Percentiles rank a stretch among this genome's conserved stretches.
Evolutionary conservation across 2,113 vertebrate species (phyloP).

Genomic region (Noctilio leporinus): DNA sequence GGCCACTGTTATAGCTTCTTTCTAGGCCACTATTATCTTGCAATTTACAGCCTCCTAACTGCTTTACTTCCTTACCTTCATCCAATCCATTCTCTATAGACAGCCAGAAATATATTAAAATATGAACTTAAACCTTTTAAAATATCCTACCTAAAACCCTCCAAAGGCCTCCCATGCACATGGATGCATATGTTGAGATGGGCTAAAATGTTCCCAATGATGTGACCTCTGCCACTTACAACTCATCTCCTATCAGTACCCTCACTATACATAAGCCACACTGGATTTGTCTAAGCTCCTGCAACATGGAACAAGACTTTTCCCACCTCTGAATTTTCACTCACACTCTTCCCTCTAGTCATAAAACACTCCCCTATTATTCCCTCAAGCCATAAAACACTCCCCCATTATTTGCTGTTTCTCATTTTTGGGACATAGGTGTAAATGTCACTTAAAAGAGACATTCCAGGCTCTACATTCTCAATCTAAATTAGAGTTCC

Average conservation of each 20-base stretch:
- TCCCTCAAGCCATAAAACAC: neutral
- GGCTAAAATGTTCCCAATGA: neutral
- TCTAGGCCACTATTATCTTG: neutral
- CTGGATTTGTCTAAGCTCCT: neutral
- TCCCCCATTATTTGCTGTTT: neutral
- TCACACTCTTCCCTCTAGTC: neutral
- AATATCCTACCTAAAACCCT: neutral
- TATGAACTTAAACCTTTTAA: neutral
- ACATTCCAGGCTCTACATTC: neutral
- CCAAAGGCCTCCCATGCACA: neutral
- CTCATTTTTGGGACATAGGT: neutral
- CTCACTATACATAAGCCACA: neutral
- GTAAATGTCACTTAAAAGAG: neutral
- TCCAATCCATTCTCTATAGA: neutral
- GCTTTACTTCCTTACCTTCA: neutral
- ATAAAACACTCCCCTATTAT: neutral
- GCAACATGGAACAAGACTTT: neutral
- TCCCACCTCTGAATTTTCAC: neutral
- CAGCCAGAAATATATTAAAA: neutral
- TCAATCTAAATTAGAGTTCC: neutral
- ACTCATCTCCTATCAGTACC: neutral
- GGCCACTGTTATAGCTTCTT: neutral
- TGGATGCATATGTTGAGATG: neutral
- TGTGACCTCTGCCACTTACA: neutral
- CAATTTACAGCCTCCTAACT: neutral